These are phyloP conservation scores for Oreortyx pictus DNA, from an alignment of 2,797 vertebrate genomes.

Conservation along the genomic window DNA sequence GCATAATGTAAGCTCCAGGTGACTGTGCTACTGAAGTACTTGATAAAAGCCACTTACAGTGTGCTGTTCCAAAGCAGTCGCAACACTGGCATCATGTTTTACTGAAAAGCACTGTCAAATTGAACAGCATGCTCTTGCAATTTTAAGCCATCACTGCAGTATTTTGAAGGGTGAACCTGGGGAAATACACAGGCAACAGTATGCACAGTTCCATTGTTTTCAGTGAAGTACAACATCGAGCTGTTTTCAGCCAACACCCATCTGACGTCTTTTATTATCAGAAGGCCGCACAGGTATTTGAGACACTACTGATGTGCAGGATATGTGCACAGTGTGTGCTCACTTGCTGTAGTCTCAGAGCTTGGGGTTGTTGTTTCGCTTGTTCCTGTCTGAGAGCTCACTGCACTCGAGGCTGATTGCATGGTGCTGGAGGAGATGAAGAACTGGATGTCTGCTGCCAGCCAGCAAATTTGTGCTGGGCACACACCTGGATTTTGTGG, in stretches of 20 bases:
- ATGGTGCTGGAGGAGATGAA: neutral
- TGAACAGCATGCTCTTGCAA: fast-evolving
- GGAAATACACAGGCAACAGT: neutral
- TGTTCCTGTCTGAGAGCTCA: fast-evolving
- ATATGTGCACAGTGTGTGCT: fast-evolving
- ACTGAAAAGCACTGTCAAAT: neutral
- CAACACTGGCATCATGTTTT: neutral
- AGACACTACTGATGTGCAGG: fast-evolving
- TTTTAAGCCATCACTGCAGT: neutral
- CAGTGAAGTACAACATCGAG: neutral
- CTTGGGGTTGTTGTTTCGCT: neutral
- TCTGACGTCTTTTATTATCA: neutral
- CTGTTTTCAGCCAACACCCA: neutral
- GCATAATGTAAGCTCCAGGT: neutral
- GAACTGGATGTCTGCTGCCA: too few species aligned
- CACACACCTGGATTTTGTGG: fast-evolving
- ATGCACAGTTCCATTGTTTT: neutral
- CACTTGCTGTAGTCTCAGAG: fast-evolving
- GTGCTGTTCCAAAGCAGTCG: neutral
- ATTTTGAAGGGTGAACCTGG: neutral
- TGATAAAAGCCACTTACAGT: neutral
- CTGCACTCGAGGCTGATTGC: neutral
- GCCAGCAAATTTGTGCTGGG: fast-evolving
- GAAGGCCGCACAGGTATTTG: neutral
- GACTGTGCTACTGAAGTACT: neutral